Conservation (phyloP, 2,113 vertebrate genomes). For the Colistium nudipinnis region DNA sequence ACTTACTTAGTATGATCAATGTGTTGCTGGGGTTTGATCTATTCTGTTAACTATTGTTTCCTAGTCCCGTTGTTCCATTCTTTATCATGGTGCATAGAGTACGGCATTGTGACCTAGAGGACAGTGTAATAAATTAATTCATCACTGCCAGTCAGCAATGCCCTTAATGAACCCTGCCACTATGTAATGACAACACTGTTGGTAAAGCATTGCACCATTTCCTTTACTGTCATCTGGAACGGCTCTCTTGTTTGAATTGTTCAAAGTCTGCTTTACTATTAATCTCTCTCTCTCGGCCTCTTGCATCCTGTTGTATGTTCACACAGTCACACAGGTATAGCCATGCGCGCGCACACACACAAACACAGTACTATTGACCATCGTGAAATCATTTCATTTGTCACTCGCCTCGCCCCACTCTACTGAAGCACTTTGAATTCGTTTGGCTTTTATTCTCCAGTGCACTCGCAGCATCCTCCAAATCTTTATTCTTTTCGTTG, state of each 20-base stretch:
- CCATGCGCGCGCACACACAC: background rate
- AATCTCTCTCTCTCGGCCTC: background rate
- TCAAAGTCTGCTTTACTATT: background rate
- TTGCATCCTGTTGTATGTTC: background rate
- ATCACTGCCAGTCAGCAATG: background rate
- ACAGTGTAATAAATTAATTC: slow-evolving; percentile 5
- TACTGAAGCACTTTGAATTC: background rate
- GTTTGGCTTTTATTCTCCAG: background rate
- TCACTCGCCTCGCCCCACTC: slow-evolving; percentile 4
- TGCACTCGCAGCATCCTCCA: slow-evolving; percentile 17
- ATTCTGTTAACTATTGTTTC: background rate
- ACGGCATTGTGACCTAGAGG: background rate
- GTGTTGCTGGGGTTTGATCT: background rate
- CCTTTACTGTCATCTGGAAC: slow-evolving; percentile 39
- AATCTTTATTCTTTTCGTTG: slow-evolving; percentile 5
- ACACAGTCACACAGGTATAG: background rate
- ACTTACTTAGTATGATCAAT: background rate
- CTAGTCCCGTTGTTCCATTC: background rate
- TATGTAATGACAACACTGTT: slow-evolving; percentile 16
- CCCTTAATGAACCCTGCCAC: slow-evolving; percentile 11
- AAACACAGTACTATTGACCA: background rate
- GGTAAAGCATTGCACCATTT: slow-evolving; percentile 48
- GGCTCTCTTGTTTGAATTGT: slow-evolving; percentile 33
- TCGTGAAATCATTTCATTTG: slow-evolving; percentile 15
- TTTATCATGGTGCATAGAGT: background rate